Evolutionary conservation across 2,113 vertebrate species (phyloP), one percentile per base, ranked within the genome.

Genomic region (Cochlearius cochlearius): DNA sequence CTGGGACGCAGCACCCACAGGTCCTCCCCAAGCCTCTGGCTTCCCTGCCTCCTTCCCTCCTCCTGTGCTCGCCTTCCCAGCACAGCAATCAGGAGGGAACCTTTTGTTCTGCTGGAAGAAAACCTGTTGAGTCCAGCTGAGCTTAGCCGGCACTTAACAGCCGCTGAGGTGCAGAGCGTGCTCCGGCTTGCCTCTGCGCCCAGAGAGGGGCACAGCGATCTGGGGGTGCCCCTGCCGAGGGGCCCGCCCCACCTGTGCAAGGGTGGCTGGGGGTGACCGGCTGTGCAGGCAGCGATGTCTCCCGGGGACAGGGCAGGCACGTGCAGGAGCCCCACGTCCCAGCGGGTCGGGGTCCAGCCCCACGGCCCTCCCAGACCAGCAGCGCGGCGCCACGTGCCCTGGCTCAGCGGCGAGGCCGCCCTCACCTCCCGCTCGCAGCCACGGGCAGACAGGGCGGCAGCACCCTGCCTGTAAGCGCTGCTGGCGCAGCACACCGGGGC

Each of bases 91-190:
- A 27, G 62, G 56, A 75, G 49, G 26, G 16, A 94, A 71, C 18
- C 23, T 82, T 95, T 91, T 96, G 66, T 85, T 91, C 66, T 58
- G 30, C 39, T 89, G 36, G 49, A 72, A 81, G 32, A 85, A 91
- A 94, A 94, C 84, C 66, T 95, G 77, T 94, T 91, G 94, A 72
- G 12, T 55, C 34, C 80, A 67, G 62, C 15, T 1, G 3, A 91
- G 68, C 56, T 80, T 32, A 81, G 55, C 30, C 3, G 3, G 53
- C 2, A 4, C 38, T 71, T 60, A 55, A 19, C 23, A 18, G 66
- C 55, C 1, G 2, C n/a, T 49, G 29, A 19, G 52, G 80, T 49
- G 58, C 45, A 74, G 43, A 69, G 8, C 5, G 3, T 36, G 45
- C 34, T 74, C 6, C 0, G 2, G 12, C 26, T 75, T 30, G 11